A percentile compares a stretch with the other conserved stretches of the same genome.
These are phyloP conservation scores for Knipowitschia caucasica DNA, from an alignment of 2,797 vertebrate genomes.

Conservation along the genomic window DNA sequence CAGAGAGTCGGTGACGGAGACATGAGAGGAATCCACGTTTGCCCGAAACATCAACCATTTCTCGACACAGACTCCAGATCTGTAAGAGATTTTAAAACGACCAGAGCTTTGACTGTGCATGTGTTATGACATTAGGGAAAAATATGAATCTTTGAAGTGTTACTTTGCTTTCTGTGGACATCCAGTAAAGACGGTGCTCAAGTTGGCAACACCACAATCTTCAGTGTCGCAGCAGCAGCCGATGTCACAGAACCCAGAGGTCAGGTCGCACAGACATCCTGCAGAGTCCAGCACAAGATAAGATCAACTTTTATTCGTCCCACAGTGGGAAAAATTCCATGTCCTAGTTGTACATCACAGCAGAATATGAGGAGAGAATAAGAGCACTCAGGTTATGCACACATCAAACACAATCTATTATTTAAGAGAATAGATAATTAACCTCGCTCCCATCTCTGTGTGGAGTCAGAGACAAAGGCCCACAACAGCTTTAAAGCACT, in stretches of 20 bases:
- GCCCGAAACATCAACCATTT: constrained; percentile 76
- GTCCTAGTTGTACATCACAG: too few species aligned
- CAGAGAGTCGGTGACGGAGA: constrained; percentile 65
- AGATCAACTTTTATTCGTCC: too few species aligned
- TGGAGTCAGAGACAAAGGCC: too few species aligned
- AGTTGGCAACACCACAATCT: constrained; percentile 67
- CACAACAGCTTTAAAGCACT: too few species aligned
- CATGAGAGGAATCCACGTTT: constrained; percentile 66
- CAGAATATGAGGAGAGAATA: too few species aligned
- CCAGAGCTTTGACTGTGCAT: not conserved
- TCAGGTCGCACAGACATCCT: constrained; percentile 76
- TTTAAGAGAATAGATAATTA: too few species aligned
- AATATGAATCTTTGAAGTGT: constrained; percentile 9
- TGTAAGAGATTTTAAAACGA: constrained; percentile 26
- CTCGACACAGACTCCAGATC: constrained; percentile 71
- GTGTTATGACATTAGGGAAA: too few species aligned
- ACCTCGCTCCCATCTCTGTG: too few species aligned
- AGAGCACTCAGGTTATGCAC: too few species aligned
- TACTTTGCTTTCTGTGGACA: constrained; percentile 61
- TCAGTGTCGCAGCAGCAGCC: constrained; percentile 76
- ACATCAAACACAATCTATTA: too few species aligned
- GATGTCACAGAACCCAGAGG: constrained; percentile 73
- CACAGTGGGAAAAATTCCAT: too few species aligned
- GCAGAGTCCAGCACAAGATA: constrained; percentile 3
- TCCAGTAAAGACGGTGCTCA: constrained; percentile 66